Evolutionary conservation across 2,888 invertebrate species (phyloP).

Genomic region (Noctuana brunneofusca): DNA sequence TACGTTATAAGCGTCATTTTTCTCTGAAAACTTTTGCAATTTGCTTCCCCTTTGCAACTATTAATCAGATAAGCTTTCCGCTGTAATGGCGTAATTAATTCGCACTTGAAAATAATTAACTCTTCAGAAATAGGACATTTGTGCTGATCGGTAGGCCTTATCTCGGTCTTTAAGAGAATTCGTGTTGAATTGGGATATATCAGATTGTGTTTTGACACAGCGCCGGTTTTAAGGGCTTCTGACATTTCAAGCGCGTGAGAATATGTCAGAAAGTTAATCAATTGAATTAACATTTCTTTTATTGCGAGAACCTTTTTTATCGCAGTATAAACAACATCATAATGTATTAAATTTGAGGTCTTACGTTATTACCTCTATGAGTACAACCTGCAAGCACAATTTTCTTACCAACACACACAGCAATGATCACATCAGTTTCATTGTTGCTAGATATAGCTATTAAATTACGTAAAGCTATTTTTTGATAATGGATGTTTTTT

Average conservation of each 20-base stretch:
- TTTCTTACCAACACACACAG: no score
- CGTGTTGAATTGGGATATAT: background rate
- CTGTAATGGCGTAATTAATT: slow-evolving; percentile 20
- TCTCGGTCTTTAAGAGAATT: background rate
- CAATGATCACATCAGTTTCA: no score
- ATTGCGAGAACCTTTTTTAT: background rate
- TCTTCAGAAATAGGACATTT: slow-evolving; percentile 13
- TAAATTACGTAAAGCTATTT: no score
- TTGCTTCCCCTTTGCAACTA: slow-evolving; percentile 1
- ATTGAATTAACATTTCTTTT: background rate
- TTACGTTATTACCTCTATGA: no score
- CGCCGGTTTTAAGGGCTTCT: background rate
- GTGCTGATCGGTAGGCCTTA: background rate
- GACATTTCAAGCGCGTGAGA: slow-evolving; percentile 21
- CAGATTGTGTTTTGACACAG: background rate
- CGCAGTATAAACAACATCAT: no score
- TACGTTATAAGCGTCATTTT: background rate
- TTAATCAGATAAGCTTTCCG: slow-evolving; percentile 24
- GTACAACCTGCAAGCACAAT: no score
- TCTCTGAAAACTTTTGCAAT: background rate
- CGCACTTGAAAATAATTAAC: slow-evolving; percentile 22
- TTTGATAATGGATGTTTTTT: no score
- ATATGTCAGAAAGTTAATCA: slow-evolving; percentile 15
- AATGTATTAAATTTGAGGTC: no score
- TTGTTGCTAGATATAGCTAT: no score